phyloP scores from a whole-genome alignment of 2,888 invertebrate species.

The Parnassius glacialis region DNA sequence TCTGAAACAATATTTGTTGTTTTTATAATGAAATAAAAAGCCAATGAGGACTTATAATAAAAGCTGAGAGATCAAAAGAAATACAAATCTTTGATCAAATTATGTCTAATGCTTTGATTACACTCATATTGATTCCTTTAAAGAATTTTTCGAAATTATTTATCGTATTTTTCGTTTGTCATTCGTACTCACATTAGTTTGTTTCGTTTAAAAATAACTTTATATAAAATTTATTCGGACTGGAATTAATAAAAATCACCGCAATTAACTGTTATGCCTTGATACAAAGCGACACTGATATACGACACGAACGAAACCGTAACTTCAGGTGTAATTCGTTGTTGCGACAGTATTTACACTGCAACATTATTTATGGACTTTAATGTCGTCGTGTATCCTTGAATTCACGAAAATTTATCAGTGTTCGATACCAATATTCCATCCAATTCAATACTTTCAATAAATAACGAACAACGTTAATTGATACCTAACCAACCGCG shows the following conservation, averaged over 20 bases:
- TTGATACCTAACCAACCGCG: not conserved
- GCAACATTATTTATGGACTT: too few species aligned
- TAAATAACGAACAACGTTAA: not conserved
- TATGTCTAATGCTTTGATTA: not conserved
- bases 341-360: too few species aligned
- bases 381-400: too few species aligned
- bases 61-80: too few species aligned
- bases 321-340: too few species aligned
- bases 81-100: not conserved
- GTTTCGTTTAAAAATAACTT: not conserved
- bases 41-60: too few species aligned
- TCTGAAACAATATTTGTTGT: too few species aligned
- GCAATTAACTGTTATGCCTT: not conserved
- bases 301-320: too few species aligned
- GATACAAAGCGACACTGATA: too few species aligned
- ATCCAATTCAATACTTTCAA: not conserved
- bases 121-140: not conserved
- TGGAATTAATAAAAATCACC: not conserved
- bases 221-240: not conserved
- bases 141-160: too few species aligned
- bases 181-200: not conserved
- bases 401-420: too few species aligned
- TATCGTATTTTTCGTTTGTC: not conserved
- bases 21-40: too few species aligned
- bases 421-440: not conserved